Evolutionary conservation across 2,888 invertebrate species (phyloP).

Genomic region (Lordiphosa fenestrarum): DNA sequence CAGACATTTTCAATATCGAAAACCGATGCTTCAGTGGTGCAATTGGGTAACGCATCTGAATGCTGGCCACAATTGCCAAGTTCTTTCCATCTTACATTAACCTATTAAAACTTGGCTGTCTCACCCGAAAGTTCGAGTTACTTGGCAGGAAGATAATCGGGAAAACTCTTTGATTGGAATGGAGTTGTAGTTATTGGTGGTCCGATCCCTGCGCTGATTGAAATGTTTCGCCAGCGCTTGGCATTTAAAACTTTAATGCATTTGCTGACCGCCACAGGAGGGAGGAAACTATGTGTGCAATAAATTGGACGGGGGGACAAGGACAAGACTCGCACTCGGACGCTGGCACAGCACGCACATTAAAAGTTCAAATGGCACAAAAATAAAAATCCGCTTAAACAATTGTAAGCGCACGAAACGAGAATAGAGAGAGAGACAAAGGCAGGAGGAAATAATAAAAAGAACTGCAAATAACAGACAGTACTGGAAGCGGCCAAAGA

Average conservation of each 20-base stretch:
- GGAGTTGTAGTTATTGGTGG: not conserved
- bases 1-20: slow-evolving; percentile 60
- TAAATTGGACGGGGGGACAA: slow-evolving; percentile 30
- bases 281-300: slow-evolving; percentile 37
- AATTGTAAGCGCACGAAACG: slow-evolving; percentile 49
- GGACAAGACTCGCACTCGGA: slow-evolving; percentile 38
- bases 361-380: slow-evolving; percentile 67
- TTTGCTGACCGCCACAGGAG: slow-evolving; percentile 30
- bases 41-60: too few species aligned
- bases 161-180: too few species aligned
- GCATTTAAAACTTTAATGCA: slow-evolving; percentile 66
- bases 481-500: not conserved
- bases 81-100: too few species aligned
- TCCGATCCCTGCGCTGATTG: slow-evolving; percentile 46
- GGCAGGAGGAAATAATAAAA: slow-evolving; percentile 10
- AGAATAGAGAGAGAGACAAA: slow-evolving; percentile 29
- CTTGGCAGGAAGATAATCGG: too few species aligned
- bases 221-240: slow-evolving; percentile 61
- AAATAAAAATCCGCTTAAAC: slow-evolving; percentile 64
- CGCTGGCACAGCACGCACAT: slow-evolving; percentile 63
- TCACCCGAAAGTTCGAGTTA: too few species aligned
- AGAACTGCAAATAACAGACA: slow-evolving; percentile 28
- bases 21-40: too few species aligned
- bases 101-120: too few species aligned
- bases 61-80: too few species aligned